Percentiles rank a stretch among this genome's conserved stretches.
phyloP scores from a whole-genome alignment of 1,140 invertebrate genomes.

The Heliconius congener region DNA sequence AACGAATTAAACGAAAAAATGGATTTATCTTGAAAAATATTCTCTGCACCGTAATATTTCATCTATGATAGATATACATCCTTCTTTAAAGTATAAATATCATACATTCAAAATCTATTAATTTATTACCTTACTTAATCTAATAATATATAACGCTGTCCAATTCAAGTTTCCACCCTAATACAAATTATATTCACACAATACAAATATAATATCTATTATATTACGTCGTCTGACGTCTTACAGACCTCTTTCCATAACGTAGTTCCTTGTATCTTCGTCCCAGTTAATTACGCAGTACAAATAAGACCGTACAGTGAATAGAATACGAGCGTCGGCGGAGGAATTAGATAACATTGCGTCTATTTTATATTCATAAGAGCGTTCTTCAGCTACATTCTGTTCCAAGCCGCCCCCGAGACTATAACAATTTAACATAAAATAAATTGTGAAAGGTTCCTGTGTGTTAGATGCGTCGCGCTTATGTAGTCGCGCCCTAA shows the following conservation, averaged over 20 bases:
- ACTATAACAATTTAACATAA: background rate
- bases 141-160: no score
- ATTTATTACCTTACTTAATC: no score
- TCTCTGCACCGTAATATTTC: no score
- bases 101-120: no score
- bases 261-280: background rate
- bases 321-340: background rate
- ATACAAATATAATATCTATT: background rate
- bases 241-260: background rate
- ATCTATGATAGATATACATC: no score
- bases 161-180: no score
- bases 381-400: background rate
- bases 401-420: background rate
- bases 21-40: no score
- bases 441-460: background rate
- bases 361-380: background rate
- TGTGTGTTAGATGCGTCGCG: background rate
- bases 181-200: no score
- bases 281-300: slow-evolving; percentile 1
- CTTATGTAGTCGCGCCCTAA: no score
- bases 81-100: no score
- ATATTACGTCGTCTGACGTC: background rate
- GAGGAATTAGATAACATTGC: background rate
- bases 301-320: background rate
- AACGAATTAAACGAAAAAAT: no score